Base-by-base conservation (phyloP, 2,888 invertebrate species). In the Synanthedon myopaeformis region DNA sequence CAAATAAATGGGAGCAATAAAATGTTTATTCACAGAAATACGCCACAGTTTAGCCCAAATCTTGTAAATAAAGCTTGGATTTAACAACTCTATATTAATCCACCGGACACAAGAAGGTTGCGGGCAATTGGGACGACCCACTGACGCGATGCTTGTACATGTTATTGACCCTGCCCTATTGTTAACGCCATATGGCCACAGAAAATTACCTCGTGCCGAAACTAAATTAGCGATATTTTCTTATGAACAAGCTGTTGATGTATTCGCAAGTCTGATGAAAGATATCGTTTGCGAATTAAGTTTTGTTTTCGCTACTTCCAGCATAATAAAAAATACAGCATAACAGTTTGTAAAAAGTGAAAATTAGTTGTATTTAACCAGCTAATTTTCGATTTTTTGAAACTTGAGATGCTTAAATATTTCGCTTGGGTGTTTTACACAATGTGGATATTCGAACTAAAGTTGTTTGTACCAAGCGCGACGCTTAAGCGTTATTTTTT, bases 101-200 rank as follows among this genome's bases (percentile, higher is more conserved):
- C 58, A 55, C 57, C 60, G 58, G 64, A 63, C 62, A 65, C 62
- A 70, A 70, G 79, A 76, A 74, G 81, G 79, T 71, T 71, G 67
- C 67, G 67, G 70, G 72, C 75, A 81, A 82, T 77, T 79, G 78
- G 78, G 72, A 72, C 81, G 79, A 74, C 78, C 80, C 74, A 77
- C 78, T 78, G 79, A 69, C 77, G 74, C 69, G 74, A 78, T 74
- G 72, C 75, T 72, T 72, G 72, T 72, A 70, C 76, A 78, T 83
- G 84, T 82, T 85, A 82, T 84, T 85, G 86, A 85, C 85, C 82
- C 79, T 75, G 70, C 76, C 77, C 82, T 77, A 82, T 84, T 79
- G 79, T 84, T 77, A 76, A 69, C 72, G 72, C 80, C 84, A 85
- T 84, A 81, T 82, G 85, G 78, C 66, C 69, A 64, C 65, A 75